Conservation (phyloP, 2,113 vertebrate genomes). For the Rousettus leschenaultii region DNA sequence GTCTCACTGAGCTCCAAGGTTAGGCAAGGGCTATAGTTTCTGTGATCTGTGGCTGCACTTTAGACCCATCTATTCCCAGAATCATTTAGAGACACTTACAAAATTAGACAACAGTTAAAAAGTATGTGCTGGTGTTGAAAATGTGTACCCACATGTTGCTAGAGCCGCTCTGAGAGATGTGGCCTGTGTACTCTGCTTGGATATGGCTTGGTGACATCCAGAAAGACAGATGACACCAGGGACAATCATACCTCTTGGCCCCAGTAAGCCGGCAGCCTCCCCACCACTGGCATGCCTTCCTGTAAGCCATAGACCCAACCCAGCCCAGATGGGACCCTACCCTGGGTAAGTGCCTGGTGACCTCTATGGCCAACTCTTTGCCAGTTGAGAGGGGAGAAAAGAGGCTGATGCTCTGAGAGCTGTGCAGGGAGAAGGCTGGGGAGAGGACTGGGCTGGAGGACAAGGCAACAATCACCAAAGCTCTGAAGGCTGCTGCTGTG, state of each 20-base stretch:
- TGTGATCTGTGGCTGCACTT: not conserved
- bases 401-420: not conserved
- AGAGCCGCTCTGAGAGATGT: not conserved
- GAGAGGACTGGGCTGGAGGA: not conserved
- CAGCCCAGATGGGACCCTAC: not conserved
- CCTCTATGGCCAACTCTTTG: not conserved
- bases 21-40: not conserved
- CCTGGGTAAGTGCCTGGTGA: not conserved
- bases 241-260: not conserved
- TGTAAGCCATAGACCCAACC: not conserved
- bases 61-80: not conserved
- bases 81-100: not conserved
- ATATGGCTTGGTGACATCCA: not conserved
- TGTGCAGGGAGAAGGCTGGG: not conserved
- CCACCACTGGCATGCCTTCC: not conserved
- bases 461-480: not conserved
- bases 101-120: not conserved
- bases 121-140: not conserved
- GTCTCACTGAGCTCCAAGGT: not conserved
- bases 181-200: not conserved
- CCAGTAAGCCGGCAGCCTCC: not conserved
- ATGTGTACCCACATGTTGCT: not conserved
- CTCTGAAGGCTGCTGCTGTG: not conserved
- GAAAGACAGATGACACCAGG: not conserved
- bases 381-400: not conserved